phyloP scores from a whole-genome alignment of 1,140 invertebrate genomes.

The Dinoponera quadriceps region DNA sequence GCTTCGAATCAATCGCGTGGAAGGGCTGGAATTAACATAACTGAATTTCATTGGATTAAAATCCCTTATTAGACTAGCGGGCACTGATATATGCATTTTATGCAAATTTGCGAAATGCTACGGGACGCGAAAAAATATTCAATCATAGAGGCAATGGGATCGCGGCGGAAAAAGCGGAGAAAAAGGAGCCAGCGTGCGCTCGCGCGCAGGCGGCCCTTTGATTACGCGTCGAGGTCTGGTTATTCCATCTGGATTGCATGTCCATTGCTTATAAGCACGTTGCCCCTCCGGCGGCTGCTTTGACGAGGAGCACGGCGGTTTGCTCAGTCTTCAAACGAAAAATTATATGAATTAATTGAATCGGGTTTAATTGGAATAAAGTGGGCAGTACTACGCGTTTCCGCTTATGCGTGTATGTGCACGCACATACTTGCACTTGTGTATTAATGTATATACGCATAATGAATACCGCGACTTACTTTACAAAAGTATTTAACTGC shows the following conservation, averaged over 20 bases:
- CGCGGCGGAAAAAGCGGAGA: slow-evolving; percentile 12
- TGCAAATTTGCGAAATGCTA: slow-evolving; percentile 42
- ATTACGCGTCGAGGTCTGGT: slow-evolving; percentile 43
- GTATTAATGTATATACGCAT: slow-evolving; percentile 1
- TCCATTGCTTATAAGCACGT: slow-evolving; percentile 53
- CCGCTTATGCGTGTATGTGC: not conserved
- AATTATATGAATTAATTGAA: slow-evolving; percentile 57
- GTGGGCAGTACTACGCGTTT: slow-evolving; percentile 31
- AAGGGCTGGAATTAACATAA: slow-evolving; percentile 42
- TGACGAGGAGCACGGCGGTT: slow-evolving; percentile 35
- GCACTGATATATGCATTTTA: slow-evolving; percentile 41
- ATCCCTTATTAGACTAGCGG: slow-evolving; percentile 39
- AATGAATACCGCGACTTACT: slow-evolving; percentile 29
- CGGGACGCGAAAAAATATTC: slow-evolving; percentile 38
- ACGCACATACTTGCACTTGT: too few species aligned
- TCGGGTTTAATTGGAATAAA: slow-evolving; percentile 59
- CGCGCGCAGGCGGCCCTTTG: slow-evolving; percentile 22
- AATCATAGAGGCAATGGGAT: slow-evolving; percentile 38
- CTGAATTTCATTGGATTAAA: slow-evolving; percentile 53
- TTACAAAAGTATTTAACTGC: slow-evolving; percentile 45
- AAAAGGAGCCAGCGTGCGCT: slow-evolving; percentile 15
- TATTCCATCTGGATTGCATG: slow-evolving; percentile 45
- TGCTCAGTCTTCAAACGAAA: slow-evolving; percentile 45
- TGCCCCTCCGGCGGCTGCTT: slow-evolving; percentile 40
- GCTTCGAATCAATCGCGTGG: slow-evolving; percentile 26